Base-by-base conservation (phyloP, 2,888 invertebrate species). In the Hypomecis punctinalis region DNA sequence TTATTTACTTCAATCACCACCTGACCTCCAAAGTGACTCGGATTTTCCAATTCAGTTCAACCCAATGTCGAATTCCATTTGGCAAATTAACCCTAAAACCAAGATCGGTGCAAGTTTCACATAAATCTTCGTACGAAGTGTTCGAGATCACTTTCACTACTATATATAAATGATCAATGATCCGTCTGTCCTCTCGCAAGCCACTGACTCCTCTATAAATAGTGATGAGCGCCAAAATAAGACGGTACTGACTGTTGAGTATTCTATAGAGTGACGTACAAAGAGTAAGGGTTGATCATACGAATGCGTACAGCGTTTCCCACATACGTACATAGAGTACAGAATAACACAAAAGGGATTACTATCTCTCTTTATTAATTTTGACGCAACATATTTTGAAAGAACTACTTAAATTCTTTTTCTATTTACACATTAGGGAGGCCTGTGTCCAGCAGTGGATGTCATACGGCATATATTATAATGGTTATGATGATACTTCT, bases 141-240 rank as follows among this genome's bases (percentile, higher is more conserved):
- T 61, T 48, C 11, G 33, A 37, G 37, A 70, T 72, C 72, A 73
- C 73, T 77, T 75, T 76, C 64, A 61, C 60, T 42, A 58, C 73
- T 82, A 81, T 73, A 80, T 78, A 84, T 84, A 84, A 66, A 68
- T 62, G 62, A 71, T 67, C 73, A 73, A 73, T 65, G 70, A 62
- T 63, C 74, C 66, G 66, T 72, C 78, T 77, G 81, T 80, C 82
- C 80, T 82, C 80, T 82, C 75, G 70, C 70, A 85, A 83, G 87
- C 84, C 87, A 88, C 83, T 84, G 86, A 84, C 84, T 84, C 73
- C 70, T 70, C 57, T 81, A 80, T 79, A 81, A 83, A 84, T 84
- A 82, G 76, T 69, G 11, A 40, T 53, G 63, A 47, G 64, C 77
- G 81, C 83, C 80, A 82, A 81, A 80, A 75, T 78, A 74, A 64